These are phyloP conservation scores for Athalia rosae DNA, from an alignment of 2,888 invertebrate species.

Conservation along the genomic window DNA sequence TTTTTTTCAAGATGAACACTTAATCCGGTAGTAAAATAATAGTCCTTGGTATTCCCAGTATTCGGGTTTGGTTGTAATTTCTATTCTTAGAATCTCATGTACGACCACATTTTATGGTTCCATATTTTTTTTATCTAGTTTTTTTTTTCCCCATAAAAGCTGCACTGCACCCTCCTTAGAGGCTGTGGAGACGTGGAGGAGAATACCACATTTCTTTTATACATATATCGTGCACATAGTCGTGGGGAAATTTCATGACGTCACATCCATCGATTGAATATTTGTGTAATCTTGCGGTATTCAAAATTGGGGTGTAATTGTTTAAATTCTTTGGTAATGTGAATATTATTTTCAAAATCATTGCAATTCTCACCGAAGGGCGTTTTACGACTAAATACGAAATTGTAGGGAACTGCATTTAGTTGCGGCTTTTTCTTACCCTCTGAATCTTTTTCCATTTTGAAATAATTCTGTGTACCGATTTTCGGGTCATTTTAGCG, in stretches of 20 bases:
- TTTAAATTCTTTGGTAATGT: too few relatives aligned
- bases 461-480: too few relatives aligned
- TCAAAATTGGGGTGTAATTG: too few relatives aligned
- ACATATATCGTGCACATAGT: not conserved
- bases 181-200: constrained; percentile 1
- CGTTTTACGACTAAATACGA: too few relatives aligned
- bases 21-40: constrained; percentile 25
- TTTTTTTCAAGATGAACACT: not conserved
- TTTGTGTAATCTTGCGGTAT: too few relatives aligned
- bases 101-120: not conserved
- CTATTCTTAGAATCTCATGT: constrained; percentile 22
- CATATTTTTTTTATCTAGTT: too few relatives aligned
- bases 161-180: not conserved
- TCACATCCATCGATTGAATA: not conserved
- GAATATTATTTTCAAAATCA: too few relatives aligned
- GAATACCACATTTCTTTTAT: not conserved
- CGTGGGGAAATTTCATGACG: constrained; percentile 33
- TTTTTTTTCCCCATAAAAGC: constrained; percentile 1
- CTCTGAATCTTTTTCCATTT: too few relatives aligned
- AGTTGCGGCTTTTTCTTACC: too few relatives aligned
- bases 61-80: constrained; percentile 8
- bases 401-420: too few relatives aligned
- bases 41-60: not conserved
- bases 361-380: too few relatives aligned
- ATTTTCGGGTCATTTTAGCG: constrained; percentile 34